Evolutionary conservation across 2,113 vertebrate species (phyloP).

Genomic region (Okapia johnstoni): DNA sequence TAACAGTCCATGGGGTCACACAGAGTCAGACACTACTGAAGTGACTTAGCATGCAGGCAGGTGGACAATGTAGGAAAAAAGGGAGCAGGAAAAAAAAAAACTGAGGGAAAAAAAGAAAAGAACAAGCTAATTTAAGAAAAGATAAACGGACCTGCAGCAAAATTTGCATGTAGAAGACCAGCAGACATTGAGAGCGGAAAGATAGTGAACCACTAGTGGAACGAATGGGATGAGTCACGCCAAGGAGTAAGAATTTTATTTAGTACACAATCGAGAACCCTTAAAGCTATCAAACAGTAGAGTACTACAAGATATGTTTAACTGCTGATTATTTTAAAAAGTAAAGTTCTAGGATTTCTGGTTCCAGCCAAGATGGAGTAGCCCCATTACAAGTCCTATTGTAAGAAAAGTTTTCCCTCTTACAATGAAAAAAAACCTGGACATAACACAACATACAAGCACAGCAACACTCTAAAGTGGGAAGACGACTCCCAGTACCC

Average conservation of each 20-base stretch:
- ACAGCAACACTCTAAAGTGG: background rate
- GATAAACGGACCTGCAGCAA: background rate
- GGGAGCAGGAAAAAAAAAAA: background rate
- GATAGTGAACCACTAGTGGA: background rate
- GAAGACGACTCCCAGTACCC: background rate
- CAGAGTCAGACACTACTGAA: background rate
- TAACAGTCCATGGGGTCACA: background rate
- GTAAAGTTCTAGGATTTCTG: background rate
- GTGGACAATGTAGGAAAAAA: accelerated
- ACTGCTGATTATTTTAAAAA: background rate
- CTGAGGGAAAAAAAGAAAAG: no score
- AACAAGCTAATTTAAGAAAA: background rate
- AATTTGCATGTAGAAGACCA: background rate
- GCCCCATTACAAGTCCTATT: background rate
- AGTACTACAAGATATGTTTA: background rate
- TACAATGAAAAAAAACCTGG: background rate
- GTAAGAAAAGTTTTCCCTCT: background rate
- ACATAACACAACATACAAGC: background rate
- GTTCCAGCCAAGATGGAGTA: background rate
- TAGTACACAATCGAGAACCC: background rate
- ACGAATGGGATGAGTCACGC: background rate
- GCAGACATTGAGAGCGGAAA: background rate
- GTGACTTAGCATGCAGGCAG: background rate
- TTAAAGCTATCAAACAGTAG: background rate
- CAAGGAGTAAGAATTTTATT: background rate